Base-by-base conservation (phyloP, 2,888 invertebrate genomes). In the Emmelina monodactyla region DNA sequence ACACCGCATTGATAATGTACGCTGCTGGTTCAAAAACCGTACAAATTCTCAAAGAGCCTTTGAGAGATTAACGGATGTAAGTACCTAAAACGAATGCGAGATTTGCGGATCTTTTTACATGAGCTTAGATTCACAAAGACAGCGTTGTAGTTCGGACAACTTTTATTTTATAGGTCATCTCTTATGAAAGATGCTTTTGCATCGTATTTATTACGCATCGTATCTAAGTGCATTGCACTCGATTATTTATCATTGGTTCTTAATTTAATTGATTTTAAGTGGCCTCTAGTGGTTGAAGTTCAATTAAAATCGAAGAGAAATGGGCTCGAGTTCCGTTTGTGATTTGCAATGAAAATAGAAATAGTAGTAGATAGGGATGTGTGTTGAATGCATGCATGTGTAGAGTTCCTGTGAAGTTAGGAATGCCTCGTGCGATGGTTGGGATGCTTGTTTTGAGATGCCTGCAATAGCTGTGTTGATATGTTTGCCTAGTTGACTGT, bases 221-320 rank as follows among this genome's bases (percentile, higher is more conserved):
- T 35, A 40, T 50, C 49, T 45, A 46, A 47, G 46, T 53, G 50
- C 53, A 58, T 49, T 54, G 47, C 46, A 44, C 42, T 44, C 46
- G 47, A 52, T 50, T 46, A 51, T 56, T 54, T 25, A 25, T 25
- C 25, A 40, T 32, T 31, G 13, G 28, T 34, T 32, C 30, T 41
- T 46, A 46, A 57, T 49, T 58, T 63, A 62, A 75, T 66, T 66
- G 62, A 57, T 59, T 66, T 70, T 63, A 63, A 75, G 70, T 70
- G 62, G 53, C 50, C 49, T 46, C 45, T 38, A 38, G 42, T 15
- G 28, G 11, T 25, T n/a, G n/a, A 25, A 25, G 25, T 25, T 25
- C 25, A 25, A 25, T 25, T 25, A 25, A 25, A 25, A 25, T 3
- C 25, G 11, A 10, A 25, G 25, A n/a, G n/a, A n/a, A n/a, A n/a